Conservation (phyloP, 2,888 invertebrate genomes). For the Sturmia bella region DNA sequence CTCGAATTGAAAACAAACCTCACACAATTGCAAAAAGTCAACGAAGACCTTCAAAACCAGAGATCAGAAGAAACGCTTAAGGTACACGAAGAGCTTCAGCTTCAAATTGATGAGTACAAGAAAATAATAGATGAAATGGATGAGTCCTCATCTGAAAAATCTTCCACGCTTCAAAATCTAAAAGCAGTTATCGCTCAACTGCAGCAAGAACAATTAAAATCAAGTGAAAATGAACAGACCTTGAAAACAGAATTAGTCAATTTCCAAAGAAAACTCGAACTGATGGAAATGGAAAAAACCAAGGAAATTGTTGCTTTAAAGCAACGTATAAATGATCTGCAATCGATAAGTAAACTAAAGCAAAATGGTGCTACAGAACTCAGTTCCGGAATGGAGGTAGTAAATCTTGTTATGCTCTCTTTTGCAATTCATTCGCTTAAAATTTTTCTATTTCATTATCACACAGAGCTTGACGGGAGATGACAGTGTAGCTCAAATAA, state of each 20-base stretch:
- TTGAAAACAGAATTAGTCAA: slow-evolving; percentile 70
- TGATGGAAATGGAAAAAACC: slow-evolving; percentile 74
- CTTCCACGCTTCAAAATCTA: slow-evolving; percentile 67
- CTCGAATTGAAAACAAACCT: slow-evolving; percentile 72
- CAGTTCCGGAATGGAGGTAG: slow-evolving; percentile 55
- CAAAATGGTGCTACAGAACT: slow-evolving; percentile 58
- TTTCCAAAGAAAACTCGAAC: slow-evolving; percentile 73
- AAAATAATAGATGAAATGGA: slow-evolving; percentile 78
- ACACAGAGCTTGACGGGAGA: slow-evolving; percentile 83
- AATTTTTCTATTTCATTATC: not conserved
- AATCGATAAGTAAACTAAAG: slow-evolving; percentile 65
- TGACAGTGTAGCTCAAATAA: slow-evolving; percentile 85
- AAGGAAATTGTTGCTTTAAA: slow-evolving; percentile 74
- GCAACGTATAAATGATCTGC: slow-evolving; percentile 71
- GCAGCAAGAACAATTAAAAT: slow-evolving; percentile 69
- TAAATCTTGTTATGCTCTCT: slow-evolving; percentile 22
- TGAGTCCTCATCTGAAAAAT: slow-evolving; percentile 72
- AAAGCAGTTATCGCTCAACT: slow-evolving; percentile 72
- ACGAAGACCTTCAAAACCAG: slow-evolving; percentile 67
- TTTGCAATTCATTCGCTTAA: no score
- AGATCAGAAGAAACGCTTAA: slow-evolving; percentile 68
- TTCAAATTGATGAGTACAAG: slow-evolving; percentile 75
- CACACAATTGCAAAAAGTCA: slow-evolving; percentile 72
- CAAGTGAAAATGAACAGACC: slow-evolving; percentile 70
- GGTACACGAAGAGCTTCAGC: slow-evolving; percentile 72